phyloP scores from a whole-genome alignment of 1,140 invertebrate genomes.

The Archivesica marissinica region DNA sequence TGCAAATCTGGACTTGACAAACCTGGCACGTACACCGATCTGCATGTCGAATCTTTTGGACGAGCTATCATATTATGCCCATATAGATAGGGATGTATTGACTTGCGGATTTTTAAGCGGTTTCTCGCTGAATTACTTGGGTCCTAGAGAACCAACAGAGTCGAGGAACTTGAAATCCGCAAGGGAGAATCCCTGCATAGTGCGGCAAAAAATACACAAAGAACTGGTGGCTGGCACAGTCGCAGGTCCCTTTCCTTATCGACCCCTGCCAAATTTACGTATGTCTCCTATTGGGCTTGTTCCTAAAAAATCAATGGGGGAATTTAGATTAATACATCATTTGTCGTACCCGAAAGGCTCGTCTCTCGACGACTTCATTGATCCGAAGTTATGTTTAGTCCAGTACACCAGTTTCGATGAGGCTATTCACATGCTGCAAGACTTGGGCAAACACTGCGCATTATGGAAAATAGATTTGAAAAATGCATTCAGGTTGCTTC shows the following conservation, averaged over 20 bases:
- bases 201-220: slow-evolving; percentile 24
- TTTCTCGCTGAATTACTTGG: slow-evolving; percentile 29
- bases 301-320: slow-evolving; percentile 32
- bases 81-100: background rate
- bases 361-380: slow-evolving; percentile 65
- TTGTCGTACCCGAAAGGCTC: slow-evolving; percentile 54
- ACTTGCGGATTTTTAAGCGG: slow-evolving; percentile 29
- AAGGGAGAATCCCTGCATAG: background rate
- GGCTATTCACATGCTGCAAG: slow-evolving; percentile 38
- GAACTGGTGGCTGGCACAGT: slow-evolving; percentile 22
- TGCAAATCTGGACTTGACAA: background rate
- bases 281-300: slow-evolving; percentile 33
- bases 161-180: slow-evolving; percentile 34
- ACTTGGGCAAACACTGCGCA: background rate
- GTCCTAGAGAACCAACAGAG: background rate
- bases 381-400: slow-evolving; percentile 37
- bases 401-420: slow-evolving; percentile 57
- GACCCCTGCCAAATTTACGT: background rate
- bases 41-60: background rate
- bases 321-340: slow-evolving; percentile 57
- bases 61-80: background rate
- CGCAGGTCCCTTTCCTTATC: slow-evolving; percentile 10
- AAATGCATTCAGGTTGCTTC: slow-evolving; percentile 38
- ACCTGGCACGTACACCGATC: background rate
- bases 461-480: slow-evolving; percentile 42